Percentiles rank a stretch among this genome's conserved stretches.
Evolutionary conservation across 2,888 invertebrate species (phyloP).

Genomic region (Platycnemis pennipes): DNA sequence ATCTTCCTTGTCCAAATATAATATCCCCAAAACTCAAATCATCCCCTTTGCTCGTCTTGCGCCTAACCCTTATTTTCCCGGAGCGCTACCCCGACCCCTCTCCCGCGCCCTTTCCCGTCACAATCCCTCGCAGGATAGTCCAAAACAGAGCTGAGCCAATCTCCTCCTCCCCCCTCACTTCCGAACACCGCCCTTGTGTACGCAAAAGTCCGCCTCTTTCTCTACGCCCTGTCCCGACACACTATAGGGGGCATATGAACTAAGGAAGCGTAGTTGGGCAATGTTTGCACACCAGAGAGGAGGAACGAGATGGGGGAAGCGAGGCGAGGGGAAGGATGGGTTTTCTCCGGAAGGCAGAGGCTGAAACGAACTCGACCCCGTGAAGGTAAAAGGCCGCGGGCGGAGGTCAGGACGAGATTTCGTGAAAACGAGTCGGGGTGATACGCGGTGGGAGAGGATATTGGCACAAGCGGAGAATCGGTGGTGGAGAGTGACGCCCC

Average conservation of each 20-base stretch:
- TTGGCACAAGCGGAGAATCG: not conserved
- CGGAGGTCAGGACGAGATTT: not conserved
- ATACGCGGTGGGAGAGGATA: not conserved
- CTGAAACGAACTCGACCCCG: slow-evolving; percentile 5
- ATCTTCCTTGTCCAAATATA: slow-evolving; percentile 54
- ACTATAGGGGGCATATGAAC: slow-evolving; percentile 47
- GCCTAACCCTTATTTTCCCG: not conserved
- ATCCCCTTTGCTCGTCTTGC: slow-evolving; percentile 9
- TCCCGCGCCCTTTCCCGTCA: not conserved
- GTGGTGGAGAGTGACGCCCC: not conserved
- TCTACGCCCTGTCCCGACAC: slow-evolving; percentile 42
- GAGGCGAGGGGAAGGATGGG: no score
- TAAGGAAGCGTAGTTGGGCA: slow-evolving; percentile 54
- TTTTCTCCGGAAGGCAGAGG: not conserved
- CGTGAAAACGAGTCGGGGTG: not conserved
- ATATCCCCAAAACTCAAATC: slow-evolving; percentile 47
- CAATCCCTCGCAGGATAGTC: slow-evolving; percentile 12
- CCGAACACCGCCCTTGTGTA: slow-evolving; percentile 37
- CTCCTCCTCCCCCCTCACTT: not conserved
- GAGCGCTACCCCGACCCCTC: not conserved
- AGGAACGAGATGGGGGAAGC: not conserved
- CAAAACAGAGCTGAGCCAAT: slow-evolving; percentile 30
- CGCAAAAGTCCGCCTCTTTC: slow-evolving; percentile 47
- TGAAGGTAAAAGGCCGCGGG: not conserved
- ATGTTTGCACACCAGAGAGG: slow-evolving; percentile 29